These are phyloP conservation scores for Solea senegalensis DNA, from an alignment of 2,113 vertebrate genomes.

Conservation along the genomic window DNA sequence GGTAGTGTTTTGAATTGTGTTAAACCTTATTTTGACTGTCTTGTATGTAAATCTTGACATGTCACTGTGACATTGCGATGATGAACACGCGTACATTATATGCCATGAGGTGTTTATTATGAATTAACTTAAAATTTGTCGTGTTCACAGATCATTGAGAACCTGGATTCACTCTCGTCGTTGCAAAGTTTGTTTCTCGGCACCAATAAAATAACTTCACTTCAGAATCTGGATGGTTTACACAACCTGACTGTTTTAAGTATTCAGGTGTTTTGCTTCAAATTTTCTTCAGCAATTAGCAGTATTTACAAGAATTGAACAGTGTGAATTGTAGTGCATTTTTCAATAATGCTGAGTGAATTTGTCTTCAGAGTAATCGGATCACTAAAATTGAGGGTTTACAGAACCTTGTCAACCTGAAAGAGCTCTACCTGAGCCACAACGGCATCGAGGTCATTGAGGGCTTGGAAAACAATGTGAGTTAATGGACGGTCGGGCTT, in stretches of 20 bases:
- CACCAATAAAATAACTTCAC: conserved; percentile 97
- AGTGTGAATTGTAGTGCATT: neutral
- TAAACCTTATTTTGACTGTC: neutral
- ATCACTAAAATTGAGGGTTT: conserved; percentile 97
- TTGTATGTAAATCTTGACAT: neutral
- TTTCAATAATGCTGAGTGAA: neutral
- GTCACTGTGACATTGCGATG: neutral
- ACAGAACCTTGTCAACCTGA: conserved; percentile 89
- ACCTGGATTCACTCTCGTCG: conserved; percentile 86
- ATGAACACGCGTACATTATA: neutral
- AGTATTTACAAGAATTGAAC: neutral
- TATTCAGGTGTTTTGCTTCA: conserved; percentile 87
- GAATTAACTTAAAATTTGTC: neutral
- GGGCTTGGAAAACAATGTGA: conserved; percentile 97
- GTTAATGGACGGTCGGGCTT: conserved; percentile 49
- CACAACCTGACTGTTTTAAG: conserved; percentile 93
- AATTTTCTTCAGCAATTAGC: neutral
- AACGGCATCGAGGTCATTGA: conserved; percentile 98
- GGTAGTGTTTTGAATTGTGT: conserved; percentile 77
- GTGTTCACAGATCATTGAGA: conserved; percentile 89
- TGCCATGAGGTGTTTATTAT: neutral
- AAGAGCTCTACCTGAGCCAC: conserved; percentile 96
- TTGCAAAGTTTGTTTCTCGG: conserved; percentile 96
- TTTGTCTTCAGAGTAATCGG: conserved; percentile 89
- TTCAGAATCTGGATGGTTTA: conserved; percentile 94